phyloP scores from a whole-genome alignment of 2,888 invertebrate genomes.

The Pyrocoelia pectoralis region DNA sequence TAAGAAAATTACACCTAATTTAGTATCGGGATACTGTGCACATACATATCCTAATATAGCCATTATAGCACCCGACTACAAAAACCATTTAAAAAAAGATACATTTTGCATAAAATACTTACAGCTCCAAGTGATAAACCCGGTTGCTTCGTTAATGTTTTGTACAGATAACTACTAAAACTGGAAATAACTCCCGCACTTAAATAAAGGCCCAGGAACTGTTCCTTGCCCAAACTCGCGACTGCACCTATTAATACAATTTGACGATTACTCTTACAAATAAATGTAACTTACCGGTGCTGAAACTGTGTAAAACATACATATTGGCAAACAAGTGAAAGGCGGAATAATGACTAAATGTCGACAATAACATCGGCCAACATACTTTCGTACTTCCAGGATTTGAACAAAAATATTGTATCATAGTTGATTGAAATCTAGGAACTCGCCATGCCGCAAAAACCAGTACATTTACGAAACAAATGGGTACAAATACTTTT shows the following conservation, averaged over 20 bases:
- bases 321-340: slow-evolving; percentile 93
- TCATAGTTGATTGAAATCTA: slow-evolving; percentile 74
- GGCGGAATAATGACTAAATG: slow-evolving; percentile 90
- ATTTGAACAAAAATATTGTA: slow-evolving; percentile 85
- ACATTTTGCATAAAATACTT: slow-evolving; percentile 55
- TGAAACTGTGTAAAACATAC: slow-evolving; percentile 93
- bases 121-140: slow-evolving; percentile 93
- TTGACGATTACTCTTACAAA: not conserved
- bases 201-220: slow-evolving; percentile 90
- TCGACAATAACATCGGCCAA: slow-evolving; percentile 91
- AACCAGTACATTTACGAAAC: slow-evolving; percentile 79
- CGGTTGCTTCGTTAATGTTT: slow-evolving; percentile 72
- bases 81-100: too few relatives aligned
- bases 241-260: slow-evolving; percentile 67
- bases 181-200: slow-evolving; percentile 89
- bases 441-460: slow-evolving; percentile 86
- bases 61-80: slow-evolving; percentile 95
- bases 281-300: slow-evolving; percentile 58
- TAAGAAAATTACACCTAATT: slow-evolving; percentile 86
- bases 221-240: slow-evolving; percentile 83
- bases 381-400: slow-evolving; percentile 79
- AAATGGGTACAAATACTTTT: slow-evolving; percentile 81
- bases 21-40: slow-evolving; percentile 86
- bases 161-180: slow-evolving; percentile 83
- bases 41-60: slow-evolving; percentile 88